These are phyloP conservation scores for Panthera uncia DNA, from an alignment of 2,113 vertebrate species.

Conservation along the genomic window DNA sequence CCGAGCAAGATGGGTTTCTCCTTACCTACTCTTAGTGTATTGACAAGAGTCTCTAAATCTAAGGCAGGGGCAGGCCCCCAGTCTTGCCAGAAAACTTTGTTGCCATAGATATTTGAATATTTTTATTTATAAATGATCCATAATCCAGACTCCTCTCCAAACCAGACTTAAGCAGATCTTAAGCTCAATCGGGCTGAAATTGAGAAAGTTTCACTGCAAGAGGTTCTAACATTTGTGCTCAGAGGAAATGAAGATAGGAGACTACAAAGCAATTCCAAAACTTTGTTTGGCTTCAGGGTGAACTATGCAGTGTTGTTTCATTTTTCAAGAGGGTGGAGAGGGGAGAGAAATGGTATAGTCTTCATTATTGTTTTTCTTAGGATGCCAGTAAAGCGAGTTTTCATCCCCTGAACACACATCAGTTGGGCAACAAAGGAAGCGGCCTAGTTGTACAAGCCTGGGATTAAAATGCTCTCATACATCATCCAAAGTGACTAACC, in stretches of 20 bases:
- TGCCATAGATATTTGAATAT: neutral
- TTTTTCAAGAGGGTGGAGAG: conserved; percentile 7
- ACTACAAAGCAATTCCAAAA: conserved; percentile 10
- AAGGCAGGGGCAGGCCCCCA: neutral
- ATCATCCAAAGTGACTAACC: neutral
- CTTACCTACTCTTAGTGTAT: neutral
- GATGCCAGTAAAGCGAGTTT: conserved; percentile 9
- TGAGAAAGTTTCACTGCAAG: neutral
- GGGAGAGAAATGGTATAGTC: neutral
- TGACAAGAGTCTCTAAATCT: neutral
- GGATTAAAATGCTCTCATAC: neutral
- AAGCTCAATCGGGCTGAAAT: neutral
- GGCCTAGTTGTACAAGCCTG: neutral
- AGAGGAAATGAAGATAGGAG: neutral
- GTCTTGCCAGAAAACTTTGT: neutral
- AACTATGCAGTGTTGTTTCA: neutral
- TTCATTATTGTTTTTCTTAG: conserved; percentile 15
- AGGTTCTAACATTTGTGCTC: neutral
- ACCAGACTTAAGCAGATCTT: neutral
- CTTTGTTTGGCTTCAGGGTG: neutral
- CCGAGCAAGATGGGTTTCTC: neutral
- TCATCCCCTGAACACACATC: neutral
- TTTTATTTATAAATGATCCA: neutral
- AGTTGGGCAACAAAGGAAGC: neutral
- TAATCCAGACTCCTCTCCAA: neutral